phyloP scores from a whole-genome alignment of 2,888 invertebrate species.

The Athripsodes cinereus region DNA sequence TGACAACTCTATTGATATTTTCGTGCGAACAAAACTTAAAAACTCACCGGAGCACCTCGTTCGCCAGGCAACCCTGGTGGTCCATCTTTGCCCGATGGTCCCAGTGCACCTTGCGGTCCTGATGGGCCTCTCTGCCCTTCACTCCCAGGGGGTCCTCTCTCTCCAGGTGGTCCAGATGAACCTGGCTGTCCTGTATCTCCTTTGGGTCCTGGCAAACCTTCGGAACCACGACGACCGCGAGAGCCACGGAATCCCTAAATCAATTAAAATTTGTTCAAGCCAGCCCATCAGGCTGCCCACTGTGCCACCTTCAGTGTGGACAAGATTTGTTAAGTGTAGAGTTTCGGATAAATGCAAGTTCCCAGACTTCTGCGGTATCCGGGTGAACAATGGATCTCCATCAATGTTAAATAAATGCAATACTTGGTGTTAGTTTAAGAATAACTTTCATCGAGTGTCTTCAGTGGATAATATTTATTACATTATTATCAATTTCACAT shows the following conservation, averaged over 20 bases:
- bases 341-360: too few relatives aligned
- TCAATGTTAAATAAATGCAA: too few relatives aligned
- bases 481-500: too few relatives aligned
- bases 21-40: too few relatives aligned
- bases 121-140: conserved; percentile 71
- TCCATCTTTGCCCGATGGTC: conserved; percentile 72
- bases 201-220: conserved; percentile 67
- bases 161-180: conserved; percentile 63
- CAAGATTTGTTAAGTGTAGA: too few relatives aligned
- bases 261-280: too few relatives aligned
- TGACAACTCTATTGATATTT: background rate
- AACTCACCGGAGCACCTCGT: conserved; percentile 72
- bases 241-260: conserved; percentile 66
- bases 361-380: too few relatives aligned
- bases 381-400: too few relatives aligned
- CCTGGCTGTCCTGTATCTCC: conserved; percentile 79
- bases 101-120: conserved; percentile 66
- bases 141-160: conserved; percentile 63
- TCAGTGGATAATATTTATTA: background rate
- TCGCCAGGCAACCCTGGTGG: conserved; percentile 58
- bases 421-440: too few relatives aligned
- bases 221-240: conserved; percentile 68
- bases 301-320: too few relatives aligned
- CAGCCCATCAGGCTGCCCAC: too few relatives aligned
- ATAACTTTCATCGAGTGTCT: too few relatives aligned